A percentile compares a stretch with the other conserved stretches of the same genome.
Evolutionary conservation across 2,888 invertebrate genomes (phyloP).

Genomic region (Heliconius sara): DNA sequence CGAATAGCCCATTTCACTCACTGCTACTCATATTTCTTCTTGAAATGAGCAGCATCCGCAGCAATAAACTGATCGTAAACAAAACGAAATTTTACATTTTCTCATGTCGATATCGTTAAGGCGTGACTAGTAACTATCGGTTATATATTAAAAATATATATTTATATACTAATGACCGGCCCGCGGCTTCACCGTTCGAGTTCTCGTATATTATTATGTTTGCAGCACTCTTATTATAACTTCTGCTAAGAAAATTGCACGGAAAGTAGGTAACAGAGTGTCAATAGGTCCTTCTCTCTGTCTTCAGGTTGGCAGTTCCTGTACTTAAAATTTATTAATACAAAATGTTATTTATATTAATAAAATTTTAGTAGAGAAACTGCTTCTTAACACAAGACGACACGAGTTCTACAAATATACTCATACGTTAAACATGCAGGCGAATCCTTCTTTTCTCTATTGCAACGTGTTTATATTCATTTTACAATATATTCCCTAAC

Average conservation of each 20-base stretch:
- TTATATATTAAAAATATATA: background rate
- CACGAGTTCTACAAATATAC: conserved; percentile 22
- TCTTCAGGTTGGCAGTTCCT: no score
- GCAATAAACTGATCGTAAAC: conserved; percentile 39
- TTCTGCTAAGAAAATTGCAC: background rate
- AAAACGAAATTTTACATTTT: conserved; percentile 23
- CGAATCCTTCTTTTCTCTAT: background rate
- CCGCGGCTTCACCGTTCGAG: no score
- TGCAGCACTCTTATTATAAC: background rate
- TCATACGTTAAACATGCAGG: background rate
- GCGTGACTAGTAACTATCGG: background rate
- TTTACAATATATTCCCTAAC: no score
- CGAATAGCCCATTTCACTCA: conserved; percentile 20
- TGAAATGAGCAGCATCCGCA: background rate
- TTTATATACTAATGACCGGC: background rate
- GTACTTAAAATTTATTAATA: no score
- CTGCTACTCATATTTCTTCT: conserved; percentile 5
- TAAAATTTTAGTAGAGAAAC: background rate
- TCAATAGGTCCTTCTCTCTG: background rate
- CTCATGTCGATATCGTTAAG: conserved; percentile 3
- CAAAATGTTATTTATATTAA: background rate
- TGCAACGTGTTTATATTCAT: background rate
- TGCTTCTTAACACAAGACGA: conserved; percentile 4
- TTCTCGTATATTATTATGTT: no score
- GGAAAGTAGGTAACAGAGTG: background rate